phyloP scores from a whole-genome alignment of 2,797 vertebrate genomes.

The Ciconia nigra region DNA sequence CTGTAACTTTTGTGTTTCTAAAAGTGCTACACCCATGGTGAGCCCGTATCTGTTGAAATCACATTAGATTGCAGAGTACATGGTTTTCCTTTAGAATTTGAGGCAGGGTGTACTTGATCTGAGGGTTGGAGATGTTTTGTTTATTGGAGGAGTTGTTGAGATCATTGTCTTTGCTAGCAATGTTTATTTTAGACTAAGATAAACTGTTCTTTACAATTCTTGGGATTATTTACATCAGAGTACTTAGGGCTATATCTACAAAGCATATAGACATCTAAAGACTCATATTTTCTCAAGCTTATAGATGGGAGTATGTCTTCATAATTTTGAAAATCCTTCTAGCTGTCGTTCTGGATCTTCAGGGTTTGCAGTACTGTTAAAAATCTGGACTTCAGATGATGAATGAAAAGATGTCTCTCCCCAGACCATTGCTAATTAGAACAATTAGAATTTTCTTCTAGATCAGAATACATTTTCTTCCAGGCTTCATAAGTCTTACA shows the following conservation, averaged over 20 bases:
- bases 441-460: no score
- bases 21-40: rapidly evolving
- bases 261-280: not conserved
- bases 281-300: not conserved
- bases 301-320: not conserved
- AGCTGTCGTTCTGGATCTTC: not conserved
- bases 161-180: not conserved
- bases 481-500: not conserved
- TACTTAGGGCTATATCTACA: not conserved
- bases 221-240: not conserved
- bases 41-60: not conserved
- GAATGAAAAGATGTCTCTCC: not conserved
- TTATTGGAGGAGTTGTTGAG: not conserved
- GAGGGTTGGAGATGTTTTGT: not conserved
- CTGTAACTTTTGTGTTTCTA: not conserved
- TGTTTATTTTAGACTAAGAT: not conserved
- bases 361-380: not conserved
- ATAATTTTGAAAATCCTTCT: not conserved
- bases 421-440: not conserved
- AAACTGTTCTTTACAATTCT: not conserved
- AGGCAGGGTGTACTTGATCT: not conserved
- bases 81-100: not conserved
- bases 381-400: not conserved
- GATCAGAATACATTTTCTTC: not conserved
- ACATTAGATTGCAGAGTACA: not conserved